Percentiles rank a stretch among this genome's conserved stretches.
phyloP scores from a whole-genome alignment of 2,113 vertebrate species.

The Nycticebus coucang region DNA sequence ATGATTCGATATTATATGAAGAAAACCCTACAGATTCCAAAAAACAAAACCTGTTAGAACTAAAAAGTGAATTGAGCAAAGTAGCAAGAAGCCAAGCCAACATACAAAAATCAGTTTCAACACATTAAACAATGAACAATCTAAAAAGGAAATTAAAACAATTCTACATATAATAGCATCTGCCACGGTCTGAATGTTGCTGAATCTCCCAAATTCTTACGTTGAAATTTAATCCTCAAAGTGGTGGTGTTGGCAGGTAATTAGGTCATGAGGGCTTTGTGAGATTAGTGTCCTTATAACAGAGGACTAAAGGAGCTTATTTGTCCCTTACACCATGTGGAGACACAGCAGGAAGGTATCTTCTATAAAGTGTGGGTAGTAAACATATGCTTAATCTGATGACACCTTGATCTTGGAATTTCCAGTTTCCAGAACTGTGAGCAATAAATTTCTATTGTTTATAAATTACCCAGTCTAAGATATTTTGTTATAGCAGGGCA shows the following conservation, averaged over 20 bases:
- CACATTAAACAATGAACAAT: not conserved
- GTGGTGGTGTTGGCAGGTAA: not conserved
- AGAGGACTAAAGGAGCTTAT: not conserved
- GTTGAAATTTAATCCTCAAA: not conserved
- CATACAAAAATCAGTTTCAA: not conserved
- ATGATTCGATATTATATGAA: not conserved
- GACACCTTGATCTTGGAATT: not conserved
- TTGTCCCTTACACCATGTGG: not conserved
- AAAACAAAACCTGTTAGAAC: not conserved
- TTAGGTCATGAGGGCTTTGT: not conserved
- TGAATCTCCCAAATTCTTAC: not conserved
- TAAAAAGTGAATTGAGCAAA: not conserved
- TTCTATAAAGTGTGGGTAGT: not conserved
- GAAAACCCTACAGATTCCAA: not conserved
- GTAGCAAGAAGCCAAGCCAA: not conserved
- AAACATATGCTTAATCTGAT: not conserved
- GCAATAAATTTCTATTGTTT: not conserved
- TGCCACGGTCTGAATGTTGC: not conserved
- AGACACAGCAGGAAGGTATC: not conserved
- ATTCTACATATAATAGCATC: not conserved
- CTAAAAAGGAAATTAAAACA: not conserved
- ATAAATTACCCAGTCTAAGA: not conserved
- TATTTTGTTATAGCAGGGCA: not conserved
- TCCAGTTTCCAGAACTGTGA: not conserved
- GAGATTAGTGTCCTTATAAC: not conserved